Evolutionary conservation across 2,797 vertebrate genomes (phyloP).

Genomic region (Circus cinereus): DNA sequence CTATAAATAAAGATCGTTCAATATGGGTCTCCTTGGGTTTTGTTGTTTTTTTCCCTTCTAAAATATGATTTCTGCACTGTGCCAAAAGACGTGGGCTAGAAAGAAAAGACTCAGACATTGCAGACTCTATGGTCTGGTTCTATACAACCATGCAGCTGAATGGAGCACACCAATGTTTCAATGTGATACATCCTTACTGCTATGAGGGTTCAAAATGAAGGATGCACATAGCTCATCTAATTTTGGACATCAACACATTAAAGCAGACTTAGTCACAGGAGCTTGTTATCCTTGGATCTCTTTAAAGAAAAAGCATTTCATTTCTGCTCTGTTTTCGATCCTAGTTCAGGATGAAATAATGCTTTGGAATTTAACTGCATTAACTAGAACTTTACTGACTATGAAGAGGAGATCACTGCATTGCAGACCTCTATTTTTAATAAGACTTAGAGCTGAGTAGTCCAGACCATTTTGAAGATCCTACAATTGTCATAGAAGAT

Average conservation of each 20-base stretch:
- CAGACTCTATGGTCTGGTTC: neutral
- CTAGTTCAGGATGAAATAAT: neutral
- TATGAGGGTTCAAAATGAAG: neutral
- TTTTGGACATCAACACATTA: neutral
- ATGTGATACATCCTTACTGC: neutral
- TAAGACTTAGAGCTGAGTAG: neutral
- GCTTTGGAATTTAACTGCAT: neutral
- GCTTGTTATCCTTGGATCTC: neutral
- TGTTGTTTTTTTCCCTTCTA: neutral
- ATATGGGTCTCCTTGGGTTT: neutral
- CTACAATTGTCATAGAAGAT: neutral
- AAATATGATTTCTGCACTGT: neutral
- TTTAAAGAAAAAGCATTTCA: rapidly evolving
- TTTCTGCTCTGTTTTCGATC: neutral
- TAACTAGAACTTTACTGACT: neutral
- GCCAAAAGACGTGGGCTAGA: neutral
- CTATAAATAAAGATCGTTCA: constrained; percentile 50
- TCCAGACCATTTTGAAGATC: neutral
- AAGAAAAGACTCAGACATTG: neutral
- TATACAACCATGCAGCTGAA: neutral
- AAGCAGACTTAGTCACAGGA: neutral
- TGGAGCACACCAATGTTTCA: neutral
- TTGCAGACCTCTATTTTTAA: neutral
- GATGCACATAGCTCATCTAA: neutral
- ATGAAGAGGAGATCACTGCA: neutral